phyloP scores from a whole-genome alignment of 2,113 vertebrate species.

The Merops nubicus region DNA sequence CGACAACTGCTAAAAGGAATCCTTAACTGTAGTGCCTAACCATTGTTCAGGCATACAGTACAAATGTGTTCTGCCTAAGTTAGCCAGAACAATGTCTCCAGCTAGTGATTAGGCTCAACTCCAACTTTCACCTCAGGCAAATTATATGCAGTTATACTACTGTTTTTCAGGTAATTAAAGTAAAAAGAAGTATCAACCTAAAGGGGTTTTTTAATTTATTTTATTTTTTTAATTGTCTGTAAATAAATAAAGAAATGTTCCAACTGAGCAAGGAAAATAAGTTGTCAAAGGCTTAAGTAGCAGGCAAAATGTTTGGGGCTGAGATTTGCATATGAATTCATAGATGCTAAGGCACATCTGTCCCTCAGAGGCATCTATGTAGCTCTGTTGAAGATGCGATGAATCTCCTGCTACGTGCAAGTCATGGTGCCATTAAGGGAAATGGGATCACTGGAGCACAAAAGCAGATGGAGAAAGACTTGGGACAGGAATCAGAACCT shows the following conservation, averaged over 20 bases:
- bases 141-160: slow-evolving; percentile 71
- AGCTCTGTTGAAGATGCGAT: neutral
- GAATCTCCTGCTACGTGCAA: neutral
- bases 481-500: neutral
- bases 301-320: neutral
- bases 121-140: slow-evolving; percentile 73
- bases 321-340: neutral
- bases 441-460: neutral
- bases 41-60: slow-evolving; percentile 71
- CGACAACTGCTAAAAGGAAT: slow-evolving; percentile 53
- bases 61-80: slow-evolving; percentile 77
- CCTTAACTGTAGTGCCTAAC: slow-evolving; percentile 57
- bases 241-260: slow-evolving; percentile 54
- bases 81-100: slow-evolving; percentile 78
- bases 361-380: neutral
- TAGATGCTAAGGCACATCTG: neutral
- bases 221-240: neutral
- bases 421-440: neutral
- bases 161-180: slow-evolving; percentile 73
- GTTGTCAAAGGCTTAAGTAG: neutral
- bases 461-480: neutral
- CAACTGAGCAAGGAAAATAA: neutral
- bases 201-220: neutral
- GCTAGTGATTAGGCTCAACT: slow-evolving; percentile 74
- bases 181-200: slow-evolving; percentile 53